phyloP scores from a whole-genome alignment of 2,113 vertebrate genomes.

The Salvelinus namaycush region DNA sequence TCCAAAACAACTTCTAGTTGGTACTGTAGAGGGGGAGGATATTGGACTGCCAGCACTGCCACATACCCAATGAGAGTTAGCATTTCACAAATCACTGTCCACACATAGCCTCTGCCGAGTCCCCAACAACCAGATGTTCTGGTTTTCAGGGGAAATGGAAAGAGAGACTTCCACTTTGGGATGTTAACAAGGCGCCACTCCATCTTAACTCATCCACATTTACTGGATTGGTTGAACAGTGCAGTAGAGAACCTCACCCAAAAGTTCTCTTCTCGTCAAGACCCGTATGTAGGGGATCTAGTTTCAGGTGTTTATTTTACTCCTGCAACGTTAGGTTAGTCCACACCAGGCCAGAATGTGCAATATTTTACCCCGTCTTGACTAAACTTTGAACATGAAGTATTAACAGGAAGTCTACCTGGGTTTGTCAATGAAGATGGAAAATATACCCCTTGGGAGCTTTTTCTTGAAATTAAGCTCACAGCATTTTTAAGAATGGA shows the following conservation, averaged over 20 bases:
- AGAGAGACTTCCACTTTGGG: no score
- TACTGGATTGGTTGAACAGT: no score
- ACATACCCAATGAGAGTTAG: slow-evolving; percentile 21
- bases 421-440: not conserved
- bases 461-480: slow-evolving; percentile 1
- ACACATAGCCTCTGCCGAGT: no score
- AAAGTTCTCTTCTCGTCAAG: no score
- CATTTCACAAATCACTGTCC: slow-evolving; percentile 40
- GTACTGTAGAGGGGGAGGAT: slow-evolving; percentile 6
- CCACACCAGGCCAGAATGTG: slow-evolving; percentile 12
- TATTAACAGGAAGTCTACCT: slow-evolving; percentile 1
- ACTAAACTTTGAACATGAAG: not conserved
- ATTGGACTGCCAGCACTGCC: slow-evolving; percentile 26
- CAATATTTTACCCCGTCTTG: not conserved
- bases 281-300: no score
- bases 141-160: no score
- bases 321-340: no score
- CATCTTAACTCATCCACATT: no score
- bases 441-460: not conserved
- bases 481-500: not conserved
- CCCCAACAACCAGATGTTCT: no score
- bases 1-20: slow-evolving; percentile 15
- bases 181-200: no score
- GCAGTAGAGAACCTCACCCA: no score
- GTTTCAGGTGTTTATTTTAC: no score